phyloP scores from a whole-genome alignment of 2,888 invertebrate species.

The Nowickia ferox region DNA sequence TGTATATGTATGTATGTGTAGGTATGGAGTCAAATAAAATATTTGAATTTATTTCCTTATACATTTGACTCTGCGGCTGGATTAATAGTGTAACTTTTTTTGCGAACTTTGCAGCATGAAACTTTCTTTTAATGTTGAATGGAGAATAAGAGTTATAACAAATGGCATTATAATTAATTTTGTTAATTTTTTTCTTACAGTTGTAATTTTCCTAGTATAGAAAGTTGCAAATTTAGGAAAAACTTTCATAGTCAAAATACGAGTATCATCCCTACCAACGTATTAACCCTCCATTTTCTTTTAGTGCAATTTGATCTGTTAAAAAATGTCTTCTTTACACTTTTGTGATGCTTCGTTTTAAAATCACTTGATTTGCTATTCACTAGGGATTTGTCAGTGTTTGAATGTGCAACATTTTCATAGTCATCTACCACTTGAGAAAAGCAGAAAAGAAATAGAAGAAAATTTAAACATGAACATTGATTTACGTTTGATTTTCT shows the following conservation, averaged over 20 bases:
- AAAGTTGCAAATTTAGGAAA: too few relatives aligned
- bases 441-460: not conserved
- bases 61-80: too few relatives aligned
- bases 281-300: not conserved
- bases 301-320: not conserved
- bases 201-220: too few relatives aligned
- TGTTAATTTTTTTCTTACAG: too few relatives aligned
- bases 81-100: not conserved
- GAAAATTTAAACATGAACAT: conserved; percentile 39
- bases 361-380: conserved; percentile 63
- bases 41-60: too few relatives aligned
- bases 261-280: not conserved
- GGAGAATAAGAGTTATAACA: too few relatives aligned
- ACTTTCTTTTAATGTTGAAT: too few relatives aligned
- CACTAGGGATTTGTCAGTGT: conserved; percentile 65
- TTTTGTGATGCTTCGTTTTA: conserved; percentile 6
- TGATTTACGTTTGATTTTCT: conserved; percentile 60
- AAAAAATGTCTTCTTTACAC: not conserved
- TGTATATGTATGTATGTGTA: too few relatives aligned
- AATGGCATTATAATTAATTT: too few relatives aligned
- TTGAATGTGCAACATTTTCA: conserved; percentile 28
- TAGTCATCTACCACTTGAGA: not conserved
- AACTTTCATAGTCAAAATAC: too few relatives aligned
- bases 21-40: too few relatives aligned
- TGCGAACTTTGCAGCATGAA: too few relatives aligned